Evolutionary conservation across 2,888 invertebrate genomes (phyloP).

Genomic region (Troides oblongomaculatus): DNA sequence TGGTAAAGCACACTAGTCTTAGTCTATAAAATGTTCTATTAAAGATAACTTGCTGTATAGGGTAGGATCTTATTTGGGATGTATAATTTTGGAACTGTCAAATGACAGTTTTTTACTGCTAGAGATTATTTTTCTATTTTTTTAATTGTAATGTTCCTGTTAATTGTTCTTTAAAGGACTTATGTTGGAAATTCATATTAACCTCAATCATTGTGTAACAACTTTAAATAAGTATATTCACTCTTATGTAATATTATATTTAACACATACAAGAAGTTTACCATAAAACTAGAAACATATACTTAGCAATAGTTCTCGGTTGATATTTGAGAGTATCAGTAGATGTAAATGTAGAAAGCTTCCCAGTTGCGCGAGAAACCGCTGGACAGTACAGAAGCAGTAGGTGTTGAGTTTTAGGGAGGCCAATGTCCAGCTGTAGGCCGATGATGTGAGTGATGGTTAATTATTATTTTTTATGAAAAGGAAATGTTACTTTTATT

Average conservation of each 20-base stretch:
- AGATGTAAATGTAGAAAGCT: too few species aligned
- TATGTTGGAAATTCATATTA: constrained; percentile 9
- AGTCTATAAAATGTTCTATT: too few species aligned
- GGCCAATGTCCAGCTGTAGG: too few species aligned
- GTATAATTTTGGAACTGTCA: not conserved
- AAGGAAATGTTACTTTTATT: not conserved
- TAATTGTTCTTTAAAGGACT: constrained; percentile 13
- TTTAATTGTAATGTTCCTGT: constrained; percentile 19
- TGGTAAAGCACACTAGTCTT: too few species aligned
- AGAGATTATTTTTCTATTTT: constrained; percentile 19
- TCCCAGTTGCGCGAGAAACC: too few species aligned
- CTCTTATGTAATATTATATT: not conserved
- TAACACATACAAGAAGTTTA: not conserved
- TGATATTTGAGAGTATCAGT: not conserved
- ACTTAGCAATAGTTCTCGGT: not conserved
- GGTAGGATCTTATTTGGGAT: not conserved
- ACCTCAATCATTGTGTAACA: constrained; percentile 1
- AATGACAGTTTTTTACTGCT: constrained; percentile 8
- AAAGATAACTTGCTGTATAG: not conserved
- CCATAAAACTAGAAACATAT: constrained; percentile 1
- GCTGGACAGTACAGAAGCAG: too few species aligned
- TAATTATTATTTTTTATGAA: not conserved
- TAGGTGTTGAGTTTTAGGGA: too few species aligned
- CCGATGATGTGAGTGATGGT: not conserved
- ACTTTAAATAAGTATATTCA: constrained; percentile 1